These are phyloP conservation scores for Indicator maculatus DNA, from an alignment of 2,113 vertebrate genomes.

Conservation along the genomic window DNA sequence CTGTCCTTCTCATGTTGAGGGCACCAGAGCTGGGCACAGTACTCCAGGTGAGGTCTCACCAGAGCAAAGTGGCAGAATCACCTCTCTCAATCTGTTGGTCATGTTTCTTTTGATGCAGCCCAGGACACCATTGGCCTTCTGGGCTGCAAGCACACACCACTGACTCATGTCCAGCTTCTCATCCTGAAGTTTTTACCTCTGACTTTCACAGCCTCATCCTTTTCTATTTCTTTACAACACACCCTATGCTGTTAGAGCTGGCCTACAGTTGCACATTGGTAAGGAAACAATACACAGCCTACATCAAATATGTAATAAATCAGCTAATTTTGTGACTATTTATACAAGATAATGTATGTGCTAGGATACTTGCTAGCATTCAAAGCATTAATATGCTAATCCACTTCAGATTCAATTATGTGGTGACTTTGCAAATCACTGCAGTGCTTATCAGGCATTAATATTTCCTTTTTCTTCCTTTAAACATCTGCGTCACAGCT, in stretches of 20 bases:
- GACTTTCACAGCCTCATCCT: not conserved
- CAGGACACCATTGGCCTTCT: no score
- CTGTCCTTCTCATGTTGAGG: no score
- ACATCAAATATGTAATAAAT: not conserved
- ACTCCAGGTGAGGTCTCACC: no score
- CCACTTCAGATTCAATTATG: constrained; percentile 37
- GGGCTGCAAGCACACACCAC: no score
- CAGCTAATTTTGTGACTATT: not conserved
- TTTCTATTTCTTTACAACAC: not conserved
- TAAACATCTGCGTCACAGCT: not conserved
- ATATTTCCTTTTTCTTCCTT: constrained; percentile 48
- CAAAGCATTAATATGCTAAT: not conserved
- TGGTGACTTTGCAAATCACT: not conserved
- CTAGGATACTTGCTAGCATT: not conserved
- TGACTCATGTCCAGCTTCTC: no score
- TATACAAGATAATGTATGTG: not conserved
- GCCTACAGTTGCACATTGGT: not conserved
- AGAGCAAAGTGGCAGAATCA: no score
- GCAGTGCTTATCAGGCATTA: constrained; percentile 42
- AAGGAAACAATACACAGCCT: not conserved
- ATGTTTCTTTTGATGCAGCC: no score
- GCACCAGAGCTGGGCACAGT: no score
- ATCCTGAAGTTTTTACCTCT: not conserved
- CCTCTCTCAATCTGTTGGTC: no score
- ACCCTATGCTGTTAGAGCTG: not conserved